These are phyloP conservation scores for Scatophagus argus DNA, from an alignment of 2,113 vertebrate species.

Conservation along the genomic window DNA sequence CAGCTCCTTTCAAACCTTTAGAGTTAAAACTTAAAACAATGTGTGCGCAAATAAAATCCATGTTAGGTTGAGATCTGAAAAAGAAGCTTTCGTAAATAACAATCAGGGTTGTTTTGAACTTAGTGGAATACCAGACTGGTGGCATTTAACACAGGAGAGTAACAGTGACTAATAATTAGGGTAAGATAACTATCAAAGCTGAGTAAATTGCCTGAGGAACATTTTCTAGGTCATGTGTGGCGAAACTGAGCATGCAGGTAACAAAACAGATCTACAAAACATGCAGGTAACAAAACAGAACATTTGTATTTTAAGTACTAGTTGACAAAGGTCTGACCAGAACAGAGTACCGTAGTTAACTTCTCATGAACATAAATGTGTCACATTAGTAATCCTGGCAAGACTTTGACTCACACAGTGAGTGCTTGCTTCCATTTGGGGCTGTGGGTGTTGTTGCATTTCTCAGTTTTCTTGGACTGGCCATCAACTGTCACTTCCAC, in stretches of 20 bases:
- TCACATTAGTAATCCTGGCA: neutral
- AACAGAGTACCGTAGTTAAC: neutral
- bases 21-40: neutral
- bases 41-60: neutral
- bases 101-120: neutral
- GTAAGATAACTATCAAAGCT: neutral
- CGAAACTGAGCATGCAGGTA: neutral
- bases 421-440: constrained; percentile 99
- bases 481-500: constrained; percentile 97
- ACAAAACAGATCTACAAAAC: neutral
- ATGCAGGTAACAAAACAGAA: neutral
- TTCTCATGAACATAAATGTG: neutral
- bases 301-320: neutral
- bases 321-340: neutral
- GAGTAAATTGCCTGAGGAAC: constrained; percentile 9
- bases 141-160: constrained; percentile 17
- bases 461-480: constrained; percentile 99
- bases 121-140: constrained; percentile 20
- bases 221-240: neutral
- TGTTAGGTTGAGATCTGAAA: neutral
- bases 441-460: constrained; percentile 96
- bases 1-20: neutral
- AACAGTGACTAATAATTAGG: constrained; percentile 2
- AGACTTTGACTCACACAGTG: constrained; percentile 91
- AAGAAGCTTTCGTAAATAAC: neutral